Conservation (phyloP, 2,888 invertebrate species). For the Sipunculus nudus region DNA sequence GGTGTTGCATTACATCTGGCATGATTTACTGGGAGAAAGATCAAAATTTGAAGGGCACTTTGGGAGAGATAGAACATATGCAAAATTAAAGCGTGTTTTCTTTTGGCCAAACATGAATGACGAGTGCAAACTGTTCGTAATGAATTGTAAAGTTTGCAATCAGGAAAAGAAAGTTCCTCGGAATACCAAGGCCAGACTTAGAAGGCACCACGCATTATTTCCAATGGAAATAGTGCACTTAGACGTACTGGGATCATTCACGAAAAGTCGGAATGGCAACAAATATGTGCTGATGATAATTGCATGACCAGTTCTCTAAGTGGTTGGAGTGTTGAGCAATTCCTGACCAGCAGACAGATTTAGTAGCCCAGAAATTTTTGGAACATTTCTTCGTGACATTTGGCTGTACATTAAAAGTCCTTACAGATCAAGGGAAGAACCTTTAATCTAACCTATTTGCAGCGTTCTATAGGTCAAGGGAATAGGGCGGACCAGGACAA, state of each 20-base stretch:
- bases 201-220: not conserved
- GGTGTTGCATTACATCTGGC: too few relatives aligned
- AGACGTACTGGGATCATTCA: not conserved
- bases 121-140: too few relatives aligned
- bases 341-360: not conserved
- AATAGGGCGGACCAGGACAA: not conserved
- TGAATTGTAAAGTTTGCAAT: too few relatives aligned
- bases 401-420: not conserved
- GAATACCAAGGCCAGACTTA: too few relatives aligned
- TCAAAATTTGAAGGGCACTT: too few relatives aligned
- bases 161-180: too few relatives aligned
- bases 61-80: too few relatives aligned
- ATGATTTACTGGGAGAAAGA: too few relatives aligned
- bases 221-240: not conserved
- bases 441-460: not conserved
- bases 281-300: constrained; percentile 4
- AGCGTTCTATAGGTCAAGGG: not conserved
- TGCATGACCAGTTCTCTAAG: not conserved
- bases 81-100: too few relatives aligned
- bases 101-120: too few relatives aligned
- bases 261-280: not conserved
- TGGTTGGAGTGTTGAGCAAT: not conserved
- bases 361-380: not conserved
- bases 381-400: too few relatives aligned
- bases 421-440: not conserved